A percentile compares a stretch with the other conserved stretches of the same genome.
Evolutionary conservation across 1,140 invertebrate genomes (phyloP).

Genomic region (Panulirus ornatus): DNA sequence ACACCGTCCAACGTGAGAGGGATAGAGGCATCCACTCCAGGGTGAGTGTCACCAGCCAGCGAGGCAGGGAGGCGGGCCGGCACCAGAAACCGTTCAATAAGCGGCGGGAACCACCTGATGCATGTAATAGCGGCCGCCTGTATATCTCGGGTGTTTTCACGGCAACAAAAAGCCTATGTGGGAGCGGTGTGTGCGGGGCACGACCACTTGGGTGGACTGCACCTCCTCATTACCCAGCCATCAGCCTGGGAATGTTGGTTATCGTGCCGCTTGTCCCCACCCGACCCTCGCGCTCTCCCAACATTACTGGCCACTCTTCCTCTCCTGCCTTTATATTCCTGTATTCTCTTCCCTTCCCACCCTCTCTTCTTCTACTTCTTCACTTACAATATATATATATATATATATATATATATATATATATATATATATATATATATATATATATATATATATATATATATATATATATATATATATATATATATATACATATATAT

Average conservation of each 20-base stretch:
- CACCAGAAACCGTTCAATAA: conserved; percentile 41
- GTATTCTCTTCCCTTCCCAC: neutral
- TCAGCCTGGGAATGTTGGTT: conserved; percentile 68
- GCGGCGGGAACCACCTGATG: conserved; percentile 67
- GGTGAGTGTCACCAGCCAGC: too few species aligned
- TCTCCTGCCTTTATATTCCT: neutral
- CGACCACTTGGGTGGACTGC: conserved; percentile 44
- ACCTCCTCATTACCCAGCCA: conserved; percentile 64
- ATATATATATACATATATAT: neutral
- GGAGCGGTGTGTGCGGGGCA: conserved; percentile 35
- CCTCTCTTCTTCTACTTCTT: neutral
- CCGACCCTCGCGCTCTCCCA: neutral
- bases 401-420: neutral
- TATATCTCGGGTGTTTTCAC: conserved; percentile 61
- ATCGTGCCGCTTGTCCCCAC: conserved; percentile 38
- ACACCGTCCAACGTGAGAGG: too few species aligned
- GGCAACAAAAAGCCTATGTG: conserved; percentile 40
- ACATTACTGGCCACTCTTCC: neutral
- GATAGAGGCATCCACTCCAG: too few species aligned
- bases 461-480: neutral
- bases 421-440: neutral
- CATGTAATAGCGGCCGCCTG: conserved; percentile 60
- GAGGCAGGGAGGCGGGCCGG: neutral
- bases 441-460: neutral
- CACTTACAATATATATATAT: neutral